Percentiles rank a stretch among this genome's conserved stretches.
These are phyloP conservation scores for Jordanella pulchra DNA, from an alignment of 2,797 vertebrate species.

Conservation along the genomic window DNA sequence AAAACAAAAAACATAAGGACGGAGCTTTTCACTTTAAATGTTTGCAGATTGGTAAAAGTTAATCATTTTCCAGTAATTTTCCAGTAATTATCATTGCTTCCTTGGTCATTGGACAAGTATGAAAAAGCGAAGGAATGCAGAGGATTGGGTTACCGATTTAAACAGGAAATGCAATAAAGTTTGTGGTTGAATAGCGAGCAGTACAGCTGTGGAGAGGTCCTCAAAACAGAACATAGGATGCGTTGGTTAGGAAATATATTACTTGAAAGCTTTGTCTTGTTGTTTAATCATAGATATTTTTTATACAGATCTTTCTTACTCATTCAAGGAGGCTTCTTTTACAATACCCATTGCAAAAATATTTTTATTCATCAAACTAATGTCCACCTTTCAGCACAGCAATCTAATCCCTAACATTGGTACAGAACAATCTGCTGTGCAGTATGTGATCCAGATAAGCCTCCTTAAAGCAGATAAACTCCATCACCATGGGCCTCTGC, in stretches of 20 bases:
- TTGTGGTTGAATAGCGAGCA: constrained; percentile 19
- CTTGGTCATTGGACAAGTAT: constrained; percentile 27
- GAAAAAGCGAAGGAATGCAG: constrained; percentile 43
- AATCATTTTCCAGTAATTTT: constrained; percentile 45
- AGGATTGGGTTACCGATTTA: constrained; percentile 50
- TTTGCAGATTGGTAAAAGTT: constrained; percentile 53
- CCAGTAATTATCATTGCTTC: constrained; percentile 30
- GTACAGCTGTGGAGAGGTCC: constrained; percentile 13
- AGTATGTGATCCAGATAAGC: too few relatives aligned
- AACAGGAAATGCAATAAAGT: constrained; percentile 50
- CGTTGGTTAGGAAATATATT: constrained; percentile 10
- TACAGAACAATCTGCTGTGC: too few relatives aligned
- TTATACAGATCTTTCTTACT: not conserved
- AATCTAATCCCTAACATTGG: too few relatives aligned
- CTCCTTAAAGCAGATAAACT: too few relatives aligned
- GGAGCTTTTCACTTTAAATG: constrained; percentile 49
- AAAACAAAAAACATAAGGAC: constrained; percentile 44
- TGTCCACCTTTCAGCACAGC: too few relatives aligned
- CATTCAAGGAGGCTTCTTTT: not conserved
- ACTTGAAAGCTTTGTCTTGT: constrained; percentile 1
- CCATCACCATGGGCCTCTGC: too few relatives aligned
- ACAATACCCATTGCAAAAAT: not conserved
- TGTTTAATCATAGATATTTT: not conserved
- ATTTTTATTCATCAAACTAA: not conserved
- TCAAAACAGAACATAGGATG: constrained; percentile 5